Conservation (phyloP, 2,888 invertebrate species). For the Watsonalla cultraria region DNA sequence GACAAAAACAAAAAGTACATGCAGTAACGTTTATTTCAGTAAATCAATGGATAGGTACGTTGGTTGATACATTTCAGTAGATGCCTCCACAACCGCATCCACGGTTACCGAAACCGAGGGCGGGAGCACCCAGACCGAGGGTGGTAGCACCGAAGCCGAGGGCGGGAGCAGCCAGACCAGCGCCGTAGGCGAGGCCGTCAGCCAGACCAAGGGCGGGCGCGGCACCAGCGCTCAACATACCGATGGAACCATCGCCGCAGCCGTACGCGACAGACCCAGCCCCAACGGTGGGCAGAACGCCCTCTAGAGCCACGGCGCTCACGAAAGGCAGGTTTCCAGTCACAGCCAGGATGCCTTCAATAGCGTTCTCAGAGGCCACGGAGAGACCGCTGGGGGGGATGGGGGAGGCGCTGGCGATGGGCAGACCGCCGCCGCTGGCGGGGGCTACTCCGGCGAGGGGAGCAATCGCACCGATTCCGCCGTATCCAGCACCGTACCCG, state of each 20-base stretch:
- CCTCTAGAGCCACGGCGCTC: conserved; percentile 11
- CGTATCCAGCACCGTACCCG: background rate
- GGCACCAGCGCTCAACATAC: conserved; percentile 3
- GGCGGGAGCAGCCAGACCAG: background rate
- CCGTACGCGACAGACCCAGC: conserved; percentile 15
- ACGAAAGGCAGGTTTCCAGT: conserved; percentile 18
- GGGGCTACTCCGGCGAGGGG: conserved; percentile 5
- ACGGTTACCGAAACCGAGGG: conserved; percentile 1
- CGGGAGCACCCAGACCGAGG: conserved; percentile 1
- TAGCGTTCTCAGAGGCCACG: conserved; percentile 14
- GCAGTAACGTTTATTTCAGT: background rate
- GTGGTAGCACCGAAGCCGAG: background rate
- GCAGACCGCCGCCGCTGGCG: conserved; percentile 12
- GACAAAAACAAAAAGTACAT: too few relatives aligned
- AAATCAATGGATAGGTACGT: background rate
- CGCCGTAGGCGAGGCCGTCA: conserved; percentile 1
- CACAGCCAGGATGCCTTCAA: conserved; percentile 12
- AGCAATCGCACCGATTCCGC: conserved; percentile 1
- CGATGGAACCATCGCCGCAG: conserved; percentile 13
- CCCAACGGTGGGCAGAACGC: conserved; percentile 10
- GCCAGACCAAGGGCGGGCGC: background rate
- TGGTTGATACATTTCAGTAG: background rate
- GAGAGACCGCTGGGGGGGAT: conserved; percentile 9
- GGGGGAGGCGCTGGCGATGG: conserved; percentile 11
- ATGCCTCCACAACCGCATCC: conserved; percentile 2